A percentile compares a stretch with the other conserved stretches of the same genome.
phyloP scores from a whole-genome alignment of 2,797 vertebrate species.

The Bovichtus variegatus region DNA sequence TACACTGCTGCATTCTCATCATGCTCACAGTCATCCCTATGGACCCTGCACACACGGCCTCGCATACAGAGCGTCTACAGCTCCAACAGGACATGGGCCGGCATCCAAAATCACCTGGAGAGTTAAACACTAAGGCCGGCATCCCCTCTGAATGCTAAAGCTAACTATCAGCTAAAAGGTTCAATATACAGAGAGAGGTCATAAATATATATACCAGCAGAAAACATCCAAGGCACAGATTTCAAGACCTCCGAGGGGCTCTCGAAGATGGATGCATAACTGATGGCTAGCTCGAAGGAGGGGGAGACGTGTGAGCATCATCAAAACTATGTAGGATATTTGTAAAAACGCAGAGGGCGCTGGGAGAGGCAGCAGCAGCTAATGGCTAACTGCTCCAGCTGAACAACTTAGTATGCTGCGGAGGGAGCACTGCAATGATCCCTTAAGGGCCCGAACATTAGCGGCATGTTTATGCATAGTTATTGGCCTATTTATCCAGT shows the following conservation, averaged over 20 bases:
- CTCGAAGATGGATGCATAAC: neutral
- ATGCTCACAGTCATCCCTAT: constrained; percentile 67
- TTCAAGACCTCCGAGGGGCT: neutral
- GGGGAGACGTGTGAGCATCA: constrained; percentile 22
- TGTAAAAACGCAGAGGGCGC: neutral
- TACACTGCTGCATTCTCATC: constrained; percentile 82
- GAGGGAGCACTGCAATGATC: constrained; percentile 57
- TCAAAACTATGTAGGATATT: constrained; percentile 43
- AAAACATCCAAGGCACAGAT: neutral
- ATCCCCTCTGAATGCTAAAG: constrained; percentile 7
- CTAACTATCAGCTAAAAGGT: constrained; percentile 25
- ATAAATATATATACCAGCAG: neutral
- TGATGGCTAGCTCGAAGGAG: constrained; percentile 9
- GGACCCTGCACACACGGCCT: constrained; percentile 50
- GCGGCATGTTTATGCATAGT: constrained; percentile 77
- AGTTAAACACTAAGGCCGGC: constrained; percentile 19
- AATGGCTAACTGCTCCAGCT: constrained; percentile 54
- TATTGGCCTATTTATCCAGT: constrained; percentile 79
- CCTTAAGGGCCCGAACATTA: constrained; percentile 77
- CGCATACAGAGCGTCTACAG: constrained; percentile 71
- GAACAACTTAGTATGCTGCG: constrained; percentile 66
- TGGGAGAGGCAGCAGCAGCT: constrained; percentile 26
- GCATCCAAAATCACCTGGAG: constrained; percentile 62
- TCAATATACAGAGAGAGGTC: constrained; percentile 2
- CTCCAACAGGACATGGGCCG: constrained; percentile 46